A percentile compares a stretch with the other conserved stretches of the same genome.
These are phyloP conservation scores for Syngnathus typhle DNA, from an alignment of 2,113 vertebrate genomes.

Conservation along the genomic window DNA sequence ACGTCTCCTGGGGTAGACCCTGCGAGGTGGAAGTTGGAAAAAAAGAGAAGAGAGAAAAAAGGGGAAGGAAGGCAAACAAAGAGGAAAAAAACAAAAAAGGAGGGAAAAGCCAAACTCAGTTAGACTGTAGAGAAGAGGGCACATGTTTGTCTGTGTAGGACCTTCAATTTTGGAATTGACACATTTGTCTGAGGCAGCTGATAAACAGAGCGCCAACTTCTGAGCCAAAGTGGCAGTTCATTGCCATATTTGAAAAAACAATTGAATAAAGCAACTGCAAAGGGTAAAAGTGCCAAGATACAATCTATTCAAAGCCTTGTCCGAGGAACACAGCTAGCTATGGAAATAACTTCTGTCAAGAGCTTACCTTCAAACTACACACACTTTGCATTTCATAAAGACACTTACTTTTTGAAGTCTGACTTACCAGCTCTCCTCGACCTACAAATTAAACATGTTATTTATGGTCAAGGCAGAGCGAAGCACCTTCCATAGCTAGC, in stretches of 20 bases:
- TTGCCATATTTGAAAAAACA: background rate
- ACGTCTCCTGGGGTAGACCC: constrained; percentile 61
- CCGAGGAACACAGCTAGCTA: constrained; percentile 66
- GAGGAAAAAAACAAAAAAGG: constrained; percentile 72
- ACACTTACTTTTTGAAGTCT: constrained; percentile 34
- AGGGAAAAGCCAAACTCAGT: constrained; percentile 79
- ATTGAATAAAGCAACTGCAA: constrained; percentile 1
- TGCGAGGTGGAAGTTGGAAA: constrained; percentile 70
- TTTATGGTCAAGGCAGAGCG: constrained; percentile 46
- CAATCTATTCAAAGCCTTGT: constrained; percentile 11
- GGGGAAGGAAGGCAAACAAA: constrained; percentile 63
- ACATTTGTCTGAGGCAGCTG: constrained; percentile 36
- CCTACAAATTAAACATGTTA: constrained; percentile 53
- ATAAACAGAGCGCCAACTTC: constrained; percentile 60
- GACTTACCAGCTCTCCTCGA: constrained; percentile 58
- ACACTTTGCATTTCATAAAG: constrained; percentile 52
- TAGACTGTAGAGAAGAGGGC: constrained; percentile 75
- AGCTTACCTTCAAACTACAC: constrained; percentile 43
- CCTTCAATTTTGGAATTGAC: constrained; percentile 64
- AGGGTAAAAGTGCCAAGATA: background rate
- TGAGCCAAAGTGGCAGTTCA: constrained; percentile 20
- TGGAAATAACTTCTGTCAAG: constrained; percentile 70
- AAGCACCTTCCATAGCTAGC: constrained; percentile 76
- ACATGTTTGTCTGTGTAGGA: constrained; percentile 84
- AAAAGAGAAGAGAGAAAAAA: constrained; percentile 54